These are phyloP conservation scores for Hemicordylus capensis DNA, from an alignment of 2,113 vertebrate species.

Conservation along the genomic window DNA sequence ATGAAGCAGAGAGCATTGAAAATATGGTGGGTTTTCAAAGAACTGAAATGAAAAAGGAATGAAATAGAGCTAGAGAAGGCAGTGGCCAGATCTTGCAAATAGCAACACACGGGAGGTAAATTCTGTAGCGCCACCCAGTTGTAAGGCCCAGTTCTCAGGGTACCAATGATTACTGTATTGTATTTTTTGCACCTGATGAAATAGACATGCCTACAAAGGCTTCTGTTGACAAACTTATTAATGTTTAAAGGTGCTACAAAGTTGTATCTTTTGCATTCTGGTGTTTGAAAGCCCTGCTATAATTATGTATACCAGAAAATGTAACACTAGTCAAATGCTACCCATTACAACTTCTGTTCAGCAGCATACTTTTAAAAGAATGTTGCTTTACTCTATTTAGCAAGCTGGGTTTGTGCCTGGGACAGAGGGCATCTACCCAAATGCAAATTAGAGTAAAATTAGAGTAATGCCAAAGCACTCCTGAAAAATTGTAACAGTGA, in stretches of 20 bases:
- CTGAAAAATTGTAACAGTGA: no score
- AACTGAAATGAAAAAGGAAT: neutral
- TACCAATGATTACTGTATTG: neutral
- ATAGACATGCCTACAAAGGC: no score
- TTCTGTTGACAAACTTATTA: no score
- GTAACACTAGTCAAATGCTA: neutral
- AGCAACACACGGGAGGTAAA: neutral
- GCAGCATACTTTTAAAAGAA: neutral
- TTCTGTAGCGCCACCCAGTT: neutral
- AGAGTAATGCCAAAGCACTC: no score
- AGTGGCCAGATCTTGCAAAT: neutral
- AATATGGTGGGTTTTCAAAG: neutral
- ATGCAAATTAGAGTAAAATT: no score
- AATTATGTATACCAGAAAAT: no score
- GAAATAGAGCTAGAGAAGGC: neutral
- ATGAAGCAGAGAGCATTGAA: neutral
- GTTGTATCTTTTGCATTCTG: no score
- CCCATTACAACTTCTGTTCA: neutral
- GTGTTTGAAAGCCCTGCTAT: no score
- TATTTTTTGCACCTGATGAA: neutral
- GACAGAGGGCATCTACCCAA: no score
- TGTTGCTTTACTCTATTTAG: neutral
- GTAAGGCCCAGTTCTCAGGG: neutral
- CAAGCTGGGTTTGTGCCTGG: no score
- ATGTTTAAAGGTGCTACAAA: no score